These are phyloP conservation scores for Brienomyrus brachyistius DNA, from an alignment of 2,113 vertebrate genomes.

Conservation along the genomic window DNA sequence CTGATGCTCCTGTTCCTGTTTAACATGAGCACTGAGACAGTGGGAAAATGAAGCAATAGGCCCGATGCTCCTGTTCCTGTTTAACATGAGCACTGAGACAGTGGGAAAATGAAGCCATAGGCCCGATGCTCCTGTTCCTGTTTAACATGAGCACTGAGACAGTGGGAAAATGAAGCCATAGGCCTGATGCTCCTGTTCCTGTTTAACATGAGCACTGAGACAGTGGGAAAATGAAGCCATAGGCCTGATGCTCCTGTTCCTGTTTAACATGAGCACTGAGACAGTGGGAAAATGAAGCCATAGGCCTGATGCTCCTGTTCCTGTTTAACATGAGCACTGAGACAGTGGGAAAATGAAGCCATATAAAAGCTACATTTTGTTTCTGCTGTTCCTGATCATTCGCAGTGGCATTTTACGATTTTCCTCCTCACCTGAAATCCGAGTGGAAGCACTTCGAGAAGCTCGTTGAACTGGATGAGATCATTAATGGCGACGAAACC, in stretches of 20 bases:
- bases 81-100: neutral
- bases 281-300: neutral
- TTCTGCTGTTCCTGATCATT: neutral
- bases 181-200: neutral
- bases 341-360: no score
- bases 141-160: neutral
- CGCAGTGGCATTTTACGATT: neutral
- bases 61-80: neutral
- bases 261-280: neutral
- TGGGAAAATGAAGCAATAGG: neutral
- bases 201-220: neutral
- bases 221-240: neutral
- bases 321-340: neutral
- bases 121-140: neutral
- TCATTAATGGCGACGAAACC: neutral
- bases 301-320: neutral
- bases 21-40: neutral
- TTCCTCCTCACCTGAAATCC: neutral
- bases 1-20: no score
- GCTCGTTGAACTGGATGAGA: neutral
- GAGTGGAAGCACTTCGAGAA: neutral
- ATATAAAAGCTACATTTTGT: neutral
- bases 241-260: neutral
- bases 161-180: neutral
- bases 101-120: neutral